A percentile compares a stretch with the other conserved stretches of the same genome.
phyloP scores from a whole-genome alignment of 2,797 vertebrate genomes.

The Aulostomus chinensis region DNA sequence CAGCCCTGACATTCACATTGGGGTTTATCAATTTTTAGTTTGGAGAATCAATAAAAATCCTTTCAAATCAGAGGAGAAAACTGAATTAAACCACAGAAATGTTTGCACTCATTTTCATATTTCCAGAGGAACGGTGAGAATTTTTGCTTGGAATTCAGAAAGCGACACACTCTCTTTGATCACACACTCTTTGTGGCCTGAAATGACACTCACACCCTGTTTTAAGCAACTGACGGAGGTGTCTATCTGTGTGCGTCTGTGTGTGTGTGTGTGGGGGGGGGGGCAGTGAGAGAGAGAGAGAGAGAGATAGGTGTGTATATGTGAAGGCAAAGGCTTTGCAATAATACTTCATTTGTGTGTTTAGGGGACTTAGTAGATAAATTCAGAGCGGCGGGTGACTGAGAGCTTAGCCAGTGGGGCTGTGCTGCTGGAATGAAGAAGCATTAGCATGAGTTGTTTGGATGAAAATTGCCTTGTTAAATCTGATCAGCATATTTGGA shows the following conservation, averaged over 20 bases:
- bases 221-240: conserved; percentile 33
- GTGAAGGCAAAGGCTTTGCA: conserved; percentile 42
- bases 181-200: conserved; percentile 27
- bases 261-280: background rate
- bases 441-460: conserved; percentile 68
- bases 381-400: conserved; percentile 68
- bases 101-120: conserved; percentile 27
- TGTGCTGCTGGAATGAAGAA: conserved; percentile 66
- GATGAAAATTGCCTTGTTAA: conserved; percentile 71
- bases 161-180: conserved; percentile 27
- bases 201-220: conserved; percentile 41
- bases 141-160: conserved; percentile 21
- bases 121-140: conserved; percentile 4
- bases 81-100: conserved; percentile 18
- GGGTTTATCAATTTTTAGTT: no score
- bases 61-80: conserved; percentile 2
- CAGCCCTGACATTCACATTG: no score
- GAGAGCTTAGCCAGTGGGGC: conserved; percentile 67
- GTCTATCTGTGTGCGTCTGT: conserved; percentile 6
- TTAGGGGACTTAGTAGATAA: conserved; percentile 68
- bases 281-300: no score
- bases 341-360: conserved; percentile 64
- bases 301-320: conserved; percentile 29
- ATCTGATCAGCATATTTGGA: conserved; percentile 70
- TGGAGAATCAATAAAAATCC: background rate